A percentile compares a stretch with the other conserved stretches of the same genome.
Evolutionary conservation across 2,797 vertebrate genomes (phyloP).

Genomic region (Gobionotothen gibberifrons): DNA sequence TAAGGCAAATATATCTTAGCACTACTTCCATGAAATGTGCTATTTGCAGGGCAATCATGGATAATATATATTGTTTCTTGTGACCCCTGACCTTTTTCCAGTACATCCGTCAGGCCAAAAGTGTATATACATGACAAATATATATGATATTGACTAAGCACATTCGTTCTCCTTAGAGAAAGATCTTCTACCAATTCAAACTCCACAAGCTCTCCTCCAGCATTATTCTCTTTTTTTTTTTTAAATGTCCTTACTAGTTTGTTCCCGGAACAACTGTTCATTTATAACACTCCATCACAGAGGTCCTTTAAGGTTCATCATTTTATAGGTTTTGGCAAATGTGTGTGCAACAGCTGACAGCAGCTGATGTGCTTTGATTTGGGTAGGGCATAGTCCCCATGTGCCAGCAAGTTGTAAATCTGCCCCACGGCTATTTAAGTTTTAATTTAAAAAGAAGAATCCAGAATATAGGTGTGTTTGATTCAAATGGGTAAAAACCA

Average conservation of each 20-base stretch:
- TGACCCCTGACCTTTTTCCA: slow-evolving; percentile 52
- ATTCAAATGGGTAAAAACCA: no score
- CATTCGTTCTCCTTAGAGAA: slow-evolving; percentile 5
- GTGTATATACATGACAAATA: slow-evolving; percentile 32
- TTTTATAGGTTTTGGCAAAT: slow-evolving; percentile 14
- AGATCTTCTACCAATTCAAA: background rate
- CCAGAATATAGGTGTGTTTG: no score
- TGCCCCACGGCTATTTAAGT: background rate
- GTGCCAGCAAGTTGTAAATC: slow-evolving; percentile 31
- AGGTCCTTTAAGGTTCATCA: background rate
- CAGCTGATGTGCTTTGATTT: background rate
- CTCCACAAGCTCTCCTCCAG: slow-evolving; percentile 1
- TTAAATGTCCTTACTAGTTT: background rate
- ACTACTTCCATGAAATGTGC: no score
- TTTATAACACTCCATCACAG: background rate
- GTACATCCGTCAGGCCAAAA: slow-evolving; percentile 6
- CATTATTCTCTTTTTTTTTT: background rate
- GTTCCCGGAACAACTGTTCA: background rate
- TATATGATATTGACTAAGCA: slow-evolving; percentile 45
- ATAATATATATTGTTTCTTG: background rate
- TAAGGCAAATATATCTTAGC: no score
- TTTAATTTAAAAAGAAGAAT: no score
- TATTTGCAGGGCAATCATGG: no score
- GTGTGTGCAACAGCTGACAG: background rate
- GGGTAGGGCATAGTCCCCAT: background rate